These are phyloP conservation scores for Galaxias olidus DNA, from an alignment of 2,797 vertebrate genomes.

Conservation along the genomic window DNA sequence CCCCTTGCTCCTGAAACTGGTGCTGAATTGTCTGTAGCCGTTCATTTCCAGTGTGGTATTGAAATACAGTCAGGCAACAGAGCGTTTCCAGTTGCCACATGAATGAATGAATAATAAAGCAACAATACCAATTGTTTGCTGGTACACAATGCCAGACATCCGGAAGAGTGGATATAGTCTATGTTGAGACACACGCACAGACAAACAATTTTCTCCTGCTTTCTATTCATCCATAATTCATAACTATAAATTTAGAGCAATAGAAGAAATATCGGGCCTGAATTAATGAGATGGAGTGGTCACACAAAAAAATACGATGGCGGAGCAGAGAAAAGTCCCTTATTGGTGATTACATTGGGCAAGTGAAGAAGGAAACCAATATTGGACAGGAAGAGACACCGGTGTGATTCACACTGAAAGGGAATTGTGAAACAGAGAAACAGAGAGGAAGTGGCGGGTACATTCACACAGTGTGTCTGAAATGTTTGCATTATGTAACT, in stretches of 20 bases:
- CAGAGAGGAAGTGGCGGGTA: background rate
- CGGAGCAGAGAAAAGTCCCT: slow-evolving; percentile 16
- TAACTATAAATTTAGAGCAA: slow-evolving; percentile 26
- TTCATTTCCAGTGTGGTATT: slow-evolving; percentile 18
- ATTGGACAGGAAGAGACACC: background rate
- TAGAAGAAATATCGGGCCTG: slow-evolving; percentile 14
- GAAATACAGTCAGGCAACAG: slow-evolving; percentile 17
- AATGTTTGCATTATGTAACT: no score
- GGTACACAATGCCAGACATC: background rate
- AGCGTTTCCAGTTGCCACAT: slow-evolving; percentile 10
- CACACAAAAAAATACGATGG: slow-evolving; percentile 10
- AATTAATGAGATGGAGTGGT: slow-evolving; percentile 32
- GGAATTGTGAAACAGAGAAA: background rate
- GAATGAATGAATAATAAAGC: background rate
- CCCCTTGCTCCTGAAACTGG: background rate
- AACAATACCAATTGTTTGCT: background rate
- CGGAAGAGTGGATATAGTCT: no score
- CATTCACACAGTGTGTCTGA: background rate
- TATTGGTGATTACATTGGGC: slow-evolving; percentile 5
- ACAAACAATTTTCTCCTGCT: background rate
- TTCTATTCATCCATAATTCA: slow-evolving; percentile 51
- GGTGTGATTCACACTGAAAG: slow-evolving; percentile 5
- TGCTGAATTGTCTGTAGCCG: background rate
- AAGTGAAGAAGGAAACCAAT: slow-evolving; percentile 21
- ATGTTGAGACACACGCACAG: no score